Conservation (phyloP, 2,797 vertebrate genomes). For the Craterocephalus amniculus region DNA sequence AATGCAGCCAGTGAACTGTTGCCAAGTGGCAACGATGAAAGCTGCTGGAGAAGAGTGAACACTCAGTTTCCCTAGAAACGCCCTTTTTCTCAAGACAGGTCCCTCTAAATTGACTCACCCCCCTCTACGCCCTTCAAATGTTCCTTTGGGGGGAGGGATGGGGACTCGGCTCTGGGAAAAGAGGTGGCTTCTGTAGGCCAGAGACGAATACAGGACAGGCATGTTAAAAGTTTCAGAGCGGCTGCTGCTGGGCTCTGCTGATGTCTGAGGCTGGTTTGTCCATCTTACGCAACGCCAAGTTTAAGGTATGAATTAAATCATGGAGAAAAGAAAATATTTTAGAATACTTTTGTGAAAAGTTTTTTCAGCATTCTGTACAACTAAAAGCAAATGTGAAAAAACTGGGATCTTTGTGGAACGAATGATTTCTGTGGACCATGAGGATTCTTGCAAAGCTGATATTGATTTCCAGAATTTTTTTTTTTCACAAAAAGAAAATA, state of each 20-base stretch:
- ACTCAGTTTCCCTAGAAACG: conserved; percentile 76
- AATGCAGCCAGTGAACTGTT: conserved; percentile 69
- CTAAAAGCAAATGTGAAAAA: no score
- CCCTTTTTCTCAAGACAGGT: conserved; percentile 66
- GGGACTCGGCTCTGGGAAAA: conserved; percentile 68
- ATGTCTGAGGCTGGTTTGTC: conserved; percentile 22
- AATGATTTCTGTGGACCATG: no score
- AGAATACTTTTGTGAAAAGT: no score
- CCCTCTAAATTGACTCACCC: conserved; percentile 53
- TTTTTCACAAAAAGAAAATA: no score
- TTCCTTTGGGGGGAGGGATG: conserved; percentile 34
- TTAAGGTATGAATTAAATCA: no score
- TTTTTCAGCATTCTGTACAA: no score
- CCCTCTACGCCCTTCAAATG: conserved; percentile 46
- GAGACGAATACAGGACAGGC: conserved; percentile 61
- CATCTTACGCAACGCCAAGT: conserved; percentile 7
- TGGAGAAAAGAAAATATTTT: not conserved
- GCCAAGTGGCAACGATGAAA: conserved; percentile 75
- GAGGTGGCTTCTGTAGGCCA: conserved; percentile 63
- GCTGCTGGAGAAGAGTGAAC: conserved; percentile 68
- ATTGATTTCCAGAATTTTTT: no score
- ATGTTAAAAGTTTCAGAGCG: conserved; percentile 67
- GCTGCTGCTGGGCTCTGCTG: conserved; percentile 46
- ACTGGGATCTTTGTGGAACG: no score
- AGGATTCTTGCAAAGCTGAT: no score